Evolutionary conservation across 2,888 invertebrate species (phyloP), one percentile per base, ranked within the genome.

Genomic region (Drosophila mimica): DNA sequence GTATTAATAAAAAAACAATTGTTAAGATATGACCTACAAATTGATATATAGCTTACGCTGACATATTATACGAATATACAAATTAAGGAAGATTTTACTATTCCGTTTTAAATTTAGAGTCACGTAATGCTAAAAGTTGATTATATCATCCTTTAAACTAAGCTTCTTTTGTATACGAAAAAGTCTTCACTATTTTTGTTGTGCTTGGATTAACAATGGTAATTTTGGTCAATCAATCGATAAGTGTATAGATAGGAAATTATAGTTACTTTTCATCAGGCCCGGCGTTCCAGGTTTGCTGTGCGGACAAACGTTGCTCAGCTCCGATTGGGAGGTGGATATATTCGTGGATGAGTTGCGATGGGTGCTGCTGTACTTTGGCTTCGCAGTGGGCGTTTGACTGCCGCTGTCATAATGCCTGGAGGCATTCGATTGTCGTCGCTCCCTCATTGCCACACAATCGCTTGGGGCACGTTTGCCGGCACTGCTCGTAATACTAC

Each of bases 241-340:
- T 46, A 15, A 25, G 15, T 15, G 7, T 8, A 8, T 15, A 7
- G 7, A 46, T 46, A 7, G 15, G 0, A 46, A 46, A 11, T 17
- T 1, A 20, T 34, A 53, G 83, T 82, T 74, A 92, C 92, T 92
- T 75, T 92, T 92, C 4, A 85, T 73, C 4, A 91, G 79, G 40
- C 91, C 92, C 70, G 91, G 92, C 13, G 79, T 92, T 71, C 91
- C 91, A 36, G 81, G 89, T 61, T 92, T 92, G 33, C 87, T 89
- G 77, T 92, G 92, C 49, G 93, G 91, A 71, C 93, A 93, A n/a
- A 88, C 88, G 70, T 92, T 93, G 75, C 92, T 93, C 33, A 93
- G 74, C 74, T 93, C 93, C 57, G 89, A 91, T 69, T 91, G 93
- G 9, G 93, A 93, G 28, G 92, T 92, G 64, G 93, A 91, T 48